phyloP scores from a whole-genome alignment of 2,888 invertebrate species.

The Uropetala carovei region DNA sequence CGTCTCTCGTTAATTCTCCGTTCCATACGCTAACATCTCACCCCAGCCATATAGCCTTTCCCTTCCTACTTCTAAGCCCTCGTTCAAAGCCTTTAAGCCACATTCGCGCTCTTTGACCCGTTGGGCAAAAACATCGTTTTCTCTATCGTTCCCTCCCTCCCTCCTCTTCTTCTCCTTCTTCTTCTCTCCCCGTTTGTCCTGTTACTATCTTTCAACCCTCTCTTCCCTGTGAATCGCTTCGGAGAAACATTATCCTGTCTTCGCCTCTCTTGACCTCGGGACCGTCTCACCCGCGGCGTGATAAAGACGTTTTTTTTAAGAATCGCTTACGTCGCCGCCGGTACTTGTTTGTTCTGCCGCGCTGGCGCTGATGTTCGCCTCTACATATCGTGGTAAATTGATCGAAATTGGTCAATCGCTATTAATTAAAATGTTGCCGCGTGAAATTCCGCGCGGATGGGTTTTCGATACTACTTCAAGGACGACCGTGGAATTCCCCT shows the following conservation, averaged over 20 bases:
- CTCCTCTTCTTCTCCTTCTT: no score
- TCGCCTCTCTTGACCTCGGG: conserved; percentile 16
- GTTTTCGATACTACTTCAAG: neutral
- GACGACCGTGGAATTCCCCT: neutral
- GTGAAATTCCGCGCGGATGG: neutral
- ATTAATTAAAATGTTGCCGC: conserved; percentile 17
- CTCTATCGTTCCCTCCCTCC: neutral
- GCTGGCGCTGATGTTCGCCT: neutral
- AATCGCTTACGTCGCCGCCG: neutral
- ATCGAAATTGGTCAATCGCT: conserved; percentile 12
- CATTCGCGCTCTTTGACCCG: conserved; percentile 14
- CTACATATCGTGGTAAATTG: neutral
- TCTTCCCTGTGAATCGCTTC: neutral
- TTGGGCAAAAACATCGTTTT: neutral
- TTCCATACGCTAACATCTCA: neutral
- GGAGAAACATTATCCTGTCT: conserved; percentile 27
- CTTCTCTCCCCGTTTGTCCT: neutral
- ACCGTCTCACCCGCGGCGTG: conserved; percentile 24
- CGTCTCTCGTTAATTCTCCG: no score
- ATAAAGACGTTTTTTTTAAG: neutral
- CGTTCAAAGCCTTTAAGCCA: conserved; percentile 1
- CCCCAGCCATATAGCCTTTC: neutral
- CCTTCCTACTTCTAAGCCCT: neutral
- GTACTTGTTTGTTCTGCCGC: neutral
- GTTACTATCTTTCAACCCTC: conserved; percentile 2